Evolutionary conservation across 1,140 invertebrate species (phyloP).

Genomic region (Oedothorax gibbosus): DNA sequence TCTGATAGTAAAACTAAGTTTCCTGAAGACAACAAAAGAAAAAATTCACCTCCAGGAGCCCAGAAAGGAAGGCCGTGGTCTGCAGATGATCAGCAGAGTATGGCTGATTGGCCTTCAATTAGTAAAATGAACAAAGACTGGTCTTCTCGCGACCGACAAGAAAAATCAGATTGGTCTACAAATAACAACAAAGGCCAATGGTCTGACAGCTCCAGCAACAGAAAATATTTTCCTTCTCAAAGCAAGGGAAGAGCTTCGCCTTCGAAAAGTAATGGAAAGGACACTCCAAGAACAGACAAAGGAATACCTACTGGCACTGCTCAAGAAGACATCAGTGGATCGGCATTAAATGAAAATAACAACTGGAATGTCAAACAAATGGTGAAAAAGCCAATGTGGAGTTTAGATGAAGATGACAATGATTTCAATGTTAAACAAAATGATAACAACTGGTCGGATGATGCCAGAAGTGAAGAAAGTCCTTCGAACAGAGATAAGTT

Average conservation of each 20-base stretch:
- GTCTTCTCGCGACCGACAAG: not conserved
- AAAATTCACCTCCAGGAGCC: not conserved
- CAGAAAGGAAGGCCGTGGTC: not conserved
- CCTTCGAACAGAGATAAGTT: not conserved
- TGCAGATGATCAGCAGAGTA: not conserved
- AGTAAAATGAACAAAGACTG: not conserved
- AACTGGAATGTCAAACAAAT: too few species aligned
- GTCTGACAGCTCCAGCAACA: not conserved
- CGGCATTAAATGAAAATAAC: too few species aligned
- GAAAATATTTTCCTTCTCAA: not conserved
- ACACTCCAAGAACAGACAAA: not conserved
- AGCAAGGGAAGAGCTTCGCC: not conserved
- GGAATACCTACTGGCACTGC: not conserved
- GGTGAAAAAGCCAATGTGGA: too few species aligned
- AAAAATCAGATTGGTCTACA: constrained; percentile 6
- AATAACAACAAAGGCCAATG: not conserved
- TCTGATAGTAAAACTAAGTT: not conserved
- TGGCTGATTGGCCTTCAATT: not conserved
- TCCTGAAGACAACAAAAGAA: not conserved
- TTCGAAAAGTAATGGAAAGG: not conserved
- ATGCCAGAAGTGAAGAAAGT: not conserved
- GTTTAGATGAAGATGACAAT: too few species aligned
- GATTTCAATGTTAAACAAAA: too few species aligned
- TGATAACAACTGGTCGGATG: not conserved
- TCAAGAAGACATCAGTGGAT: not conserved